Evolutionary conservation across 1,140 invertebrate genomes (phyloP).

Genomic region (Subanguina moxae): DNA sequence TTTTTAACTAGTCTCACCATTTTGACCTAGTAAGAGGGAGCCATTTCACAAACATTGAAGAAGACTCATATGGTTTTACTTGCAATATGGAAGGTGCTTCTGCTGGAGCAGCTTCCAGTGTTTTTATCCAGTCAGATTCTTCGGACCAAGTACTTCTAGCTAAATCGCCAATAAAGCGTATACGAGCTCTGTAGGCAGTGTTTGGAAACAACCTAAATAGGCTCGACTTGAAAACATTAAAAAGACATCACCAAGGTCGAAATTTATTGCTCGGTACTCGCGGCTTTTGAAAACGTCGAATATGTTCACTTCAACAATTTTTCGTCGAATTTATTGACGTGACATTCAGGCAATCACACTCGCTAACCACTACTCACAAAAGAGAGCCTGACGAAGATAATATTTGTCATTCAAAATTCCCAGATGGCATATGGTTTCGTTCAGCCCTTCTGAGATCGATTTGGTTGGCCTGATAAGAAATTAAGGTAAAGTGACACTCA

Average conservation of each 20-base stretch:
- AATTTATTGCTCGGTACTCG: no score
- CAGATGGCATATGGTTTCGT: no score
- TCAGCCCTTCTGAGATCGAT: no score
- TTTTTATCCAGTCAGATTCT: constrained; percentile 80
- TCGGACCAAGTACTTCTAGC: constrained; percentile 84
- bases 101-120: constrained; percentile 84
- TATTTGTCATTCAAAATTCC: no score
- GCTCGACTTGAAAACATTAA: background rate
- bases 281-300: no score
- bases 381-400: no score
- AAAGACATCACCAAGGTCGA: background rate
- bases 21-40: constrained; percentile 65
- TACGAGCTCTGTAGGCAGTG: constrained; percentile 84
- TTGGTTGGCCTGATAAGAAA: no score
- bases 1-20: constrained; percentile 44
- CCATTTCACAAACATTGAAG: constrained; percentile 59
- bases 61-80: constrained; percentile 83
- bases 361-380: no score
- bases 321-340: no score
- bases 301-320: no score
- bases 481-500: no score
- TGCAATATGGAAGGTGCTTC: constrained; percentile 74
- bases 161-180: constrained; percentile 91
- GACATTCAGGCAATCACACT: no score
- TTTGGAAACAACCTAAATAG: constrained; percentile 72